Percentiles rank a stretch among this genome's conserved stretches.
Evolutionary conservation across 2,888 invertebrate species (phyloP).

Genomic region (Cyclophora albipunctata): DNA sequence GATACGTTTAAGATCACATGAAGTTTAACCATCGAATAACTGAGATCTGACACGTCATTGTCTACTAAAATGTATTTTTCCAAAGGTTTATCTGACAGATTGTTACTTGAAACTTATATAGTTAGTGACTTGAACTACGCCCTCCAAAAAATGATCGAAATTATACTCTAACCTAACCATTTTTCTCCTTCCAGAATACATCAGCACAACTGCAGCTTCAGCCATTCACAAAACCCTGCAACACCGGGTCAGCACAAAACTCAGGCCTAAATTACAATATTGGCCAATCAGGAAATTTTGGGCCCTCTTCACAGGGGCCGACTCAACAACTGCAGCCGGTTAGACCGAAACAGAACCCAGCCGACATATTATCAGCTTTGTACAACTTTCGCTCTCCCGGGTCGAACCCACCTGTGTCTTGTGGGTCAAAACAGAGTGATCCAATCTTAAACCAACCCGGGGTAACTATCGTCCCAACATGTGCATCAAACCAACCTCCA

Average conservation of each 20-base stretch:
- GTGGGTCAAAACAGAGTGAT: background rate
- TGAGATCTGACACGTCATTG: too few relatives aligned
- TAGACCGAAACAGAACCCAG: conserved; percentile 11
- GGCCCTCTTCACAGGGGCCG: conserved; percentile 27
- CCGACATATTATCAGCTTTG: conserved; percentile 14
- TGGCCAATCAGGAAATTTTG: conserved; percentile 13
- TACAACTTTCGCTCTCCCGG: conserved; percentile 8
- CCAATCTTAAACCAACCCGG: background rate
- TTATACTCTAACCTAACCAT: too few relatives aligned
- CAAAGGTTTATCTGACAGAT: too few relatives aligned
- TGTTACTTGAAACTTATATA: too few relatives aligned
- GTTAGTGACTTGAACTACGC: too few relatives aligned
- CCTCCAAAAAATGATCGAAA: too few relatives aligned
- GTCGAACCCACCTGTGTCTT: background rate
- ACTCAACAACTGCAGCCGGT: conserved; percentile 21
- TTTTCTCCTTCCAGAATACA: too few relatives aligned
- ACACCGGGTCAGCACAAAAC: background rate
- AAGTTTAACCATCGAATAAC: too few relatives aligned
- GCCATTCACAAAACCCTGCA: too few relatives aligned
- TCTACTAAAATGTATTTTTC: too few relatives aligned
- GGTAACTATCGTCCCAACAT: conserved; percentile 1
- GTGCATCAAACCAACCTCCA: background rate
- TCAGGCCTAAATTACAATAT: conserved; percentile 14
- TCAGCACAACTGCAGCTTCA: too few relatives aligned
- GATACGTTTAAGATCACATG: too few relatives aligned